These are phyloP conservation scores for Acrobasis suavella DNA, from an alignment of 2,888 invertebrate species.

Conservation along the genomic window DNA sequence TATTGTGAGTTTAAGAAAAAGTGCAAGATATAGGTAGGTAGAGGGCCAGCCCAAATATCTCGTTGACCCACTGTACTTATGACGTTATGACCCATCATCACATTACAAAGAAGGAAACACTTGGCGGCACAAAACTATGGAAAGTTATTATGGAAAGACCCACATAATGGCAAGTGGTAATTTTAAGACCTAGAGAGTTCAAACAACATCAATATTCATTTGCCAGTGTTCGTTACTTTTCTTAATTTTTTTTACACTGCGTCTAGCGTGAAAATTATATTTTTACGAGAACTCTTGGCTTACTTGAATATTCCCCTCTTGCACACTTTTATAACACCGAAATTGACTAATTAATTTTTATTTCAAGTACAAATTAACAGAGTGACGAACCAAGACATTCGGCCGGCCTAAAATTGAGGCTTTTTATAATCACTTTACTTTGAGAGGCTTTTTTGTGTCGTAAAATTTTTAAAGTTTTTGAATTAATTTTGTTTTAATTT, in stretches of 20 bases:
- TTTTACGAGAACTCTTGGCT: slow-evolving; percentile 16
- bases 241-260: slow-evolving; percentile 23
- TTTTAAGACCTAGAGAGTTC: neutral
- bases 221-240: neutral
- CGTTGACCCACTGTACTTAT: too few relatives aligned
- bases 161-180: too few relatives aligned
- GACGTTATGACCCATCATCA: too few relatives aligned
- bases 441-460: slow-evolving; percentile 25
- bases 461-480: slow-evolving; percentile 16
- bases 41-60: too few relatives aligned
- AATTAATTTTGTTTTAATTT: slow-evolving; percentile 29
- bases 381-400: slow-evolving; percentile 54
- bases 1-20: too few relatives aligned
- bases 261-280: slow-evolving; percentile 37
- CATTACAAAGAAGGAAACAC: too few relatives aligned
- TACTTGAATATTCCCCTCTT: slow-evolving; percentile 25
- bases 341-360: slow-evolving; percentile 74
- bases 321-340: slow-evolving; percentile 55
- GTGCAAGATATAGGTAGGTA: too few relatives aligned
- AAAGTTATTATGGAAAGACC: too few relatives aligned
- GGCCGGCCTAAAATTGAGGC: slow-evolving; percentile 60
- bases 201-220: neutral
- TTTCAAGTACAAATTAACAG: slow-evolving; percentile 56
- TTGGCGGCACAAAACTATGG: too few relatives aligned
- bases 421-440: slow-evolving; percentile 63